Conservation (phyloP, 2,797 vertebrate species). For the Cheirogaleus major region DNA sequence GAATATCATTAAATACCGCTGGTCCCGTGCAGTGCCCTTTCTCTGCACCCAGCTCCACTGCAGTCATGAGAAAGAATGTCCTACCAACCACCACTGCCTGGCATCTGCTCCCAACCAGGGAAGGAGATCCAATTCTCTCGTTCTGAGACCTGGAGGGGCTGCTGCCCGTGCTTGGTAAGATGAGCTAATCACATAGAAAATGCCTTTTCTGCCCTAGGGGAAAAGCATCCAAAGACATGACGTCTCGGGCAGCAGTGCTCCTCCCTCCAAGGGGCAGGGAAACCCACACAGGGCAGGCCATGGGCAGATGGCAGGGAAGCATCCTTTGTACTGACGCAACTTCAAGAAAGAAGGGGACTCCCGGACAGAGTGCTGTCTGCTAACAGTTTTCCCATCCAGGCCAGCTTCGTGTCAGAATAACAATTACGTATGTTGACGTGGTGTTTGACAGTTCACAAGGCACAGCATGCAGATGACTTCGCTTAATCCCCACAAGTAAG, state of each 20-base stretch:
- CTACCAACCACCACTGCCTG: not conserved
- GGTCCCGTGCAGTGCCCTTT: not conserved
- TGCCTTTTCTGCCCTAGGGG: not conserved
- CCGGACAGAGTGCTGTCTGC: not conserved
- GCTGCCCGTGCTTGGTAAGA: not conserved
- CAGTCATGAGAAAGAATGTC: not conserved
- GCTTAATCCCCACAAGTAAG: not conserved
- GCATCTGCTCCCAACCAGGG: not conserved
- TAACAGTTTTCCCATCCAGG: not conserved
- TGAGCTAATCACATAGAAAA: not conserved
- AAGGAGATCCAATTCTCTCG: not conserved
- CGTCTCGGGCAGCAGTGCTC: not conserved
- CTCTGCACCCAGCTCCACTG: not conserved
- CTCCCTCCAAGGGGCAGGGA: not conserved
- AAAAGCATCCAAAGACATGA: not conserved
- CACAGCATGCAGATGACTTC: not conserved
- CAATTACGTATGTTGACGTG: not conserved
- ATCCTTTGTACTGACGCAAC: not conserved
- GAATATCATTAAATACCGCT: not conserved
- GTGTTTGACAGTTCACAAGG: constrained; percentile 18
- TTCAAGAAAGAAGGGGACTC: not conserved
- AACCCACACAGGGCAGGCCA: not conserved
- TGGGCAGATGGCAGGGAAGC: not conserved
- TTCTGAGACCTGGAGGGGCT: not conserved
- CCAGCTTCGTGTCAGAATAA: not conserved